A percentile compares a stretch with the other conserved stretches of the same genome.
These are phyloP conservation scores for Myotis vivesi DNA, from an alignment of 2,797 vertebrate genomes.

Conservation along the genomic window DNA sequence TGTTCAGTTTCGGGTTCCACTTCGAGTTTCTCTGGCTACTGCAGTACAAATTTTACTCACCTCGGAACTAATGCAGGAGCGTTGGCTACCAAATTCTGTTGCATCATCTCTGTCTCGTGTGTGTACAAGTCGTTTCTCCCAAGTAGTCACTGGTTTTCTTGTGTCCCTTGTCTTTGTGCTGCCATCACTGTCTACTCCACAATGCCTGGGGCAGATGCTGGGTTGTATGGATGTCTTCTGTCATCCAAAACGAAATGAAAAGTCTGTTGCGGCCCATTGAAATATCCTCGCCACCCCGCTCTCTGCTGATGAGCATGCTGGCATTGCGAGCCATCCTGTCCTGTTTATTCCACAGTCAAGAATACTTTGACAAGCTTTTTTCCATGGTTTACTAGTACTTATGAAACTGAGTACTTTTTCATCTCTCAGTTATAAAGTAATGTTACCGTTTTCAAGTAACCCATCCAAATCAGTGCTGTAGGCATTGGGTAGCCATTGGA, in stretches of 20 bases:
- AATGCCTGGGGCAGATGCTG: background rate
- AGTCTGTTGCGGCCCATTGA: background rate
- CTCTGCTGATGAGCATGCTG: background rate
- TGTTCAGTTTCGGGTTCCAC: background rate
- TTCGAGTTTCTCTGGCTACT: background rate
- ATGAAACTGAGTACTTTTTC: background rate
- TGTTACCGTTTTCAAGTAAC: background rate
- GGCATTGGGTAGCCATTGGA: background rate
- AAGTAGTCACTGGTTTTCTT: background rate
- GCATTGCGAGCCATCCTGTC: background rate
- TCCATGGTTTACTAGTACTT: background rate
- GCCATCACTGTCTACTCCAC: background rate
- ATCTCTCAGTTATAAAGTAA: background rate
- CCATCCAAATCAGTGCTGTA: background rate
- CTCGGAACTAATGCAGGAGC: rapidly evolving
- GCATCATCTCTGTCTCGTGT: background rate
- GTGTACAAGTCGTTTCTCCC: background rate
- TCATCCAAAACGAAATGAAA: background rate
- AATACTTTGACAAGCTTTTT: background rate
- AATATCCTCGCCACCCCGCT: background rate
- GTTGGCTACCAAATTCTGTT: rapidly evolving
- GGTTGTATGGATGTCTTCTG: background rate
- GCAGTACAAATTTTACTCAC: background rate
- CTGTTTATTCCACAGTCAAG: background rate
- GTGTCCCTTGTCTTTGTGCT: background rate